Conservation (phyloP, 1,140 invertebrate genomes). For the Archivesica marissinica region DNA sequence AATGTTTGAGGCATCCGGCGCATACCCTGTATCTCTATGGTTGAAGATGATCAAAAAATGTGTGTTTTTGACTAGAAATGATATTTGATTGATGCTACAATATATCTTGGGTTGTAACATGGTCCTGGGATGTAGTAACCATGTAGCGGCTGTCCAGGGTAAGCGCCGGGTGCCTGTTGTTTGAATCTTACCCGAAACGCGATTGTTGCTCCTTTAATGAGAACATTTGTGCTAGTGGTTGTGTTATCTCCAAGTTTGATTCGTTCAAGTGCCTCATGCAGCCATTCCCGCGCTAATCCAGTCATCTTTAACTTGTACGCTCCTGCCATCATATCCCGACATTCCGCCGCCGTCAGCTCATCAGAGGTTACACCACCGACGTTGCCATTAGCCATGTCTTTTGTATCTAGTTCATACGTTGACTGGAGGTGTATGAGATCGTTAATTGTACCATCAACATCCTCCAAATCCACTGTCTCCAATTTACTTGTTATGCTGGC, state of each 20-base stretch:
- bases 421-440: constrained; percentile 5
- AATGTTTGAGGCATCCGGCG: too few relatives aligned
- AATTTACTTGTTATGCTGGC: not conserved
- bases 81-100: too few relatives aligned
- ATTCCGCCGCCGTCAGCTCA: not conserved
- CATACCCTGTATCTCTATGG: too few relatives aligned
- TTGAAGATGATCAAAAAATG: too few relatives aligned
- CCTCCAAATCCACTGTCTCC: not conserved
- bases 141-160: not conserved
- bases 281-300: not conserved
- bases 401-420: not conserved
- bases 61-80: too few relatives aligned
- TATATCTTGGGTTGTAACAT: too few relatives aligned
- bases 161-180: not conserved
- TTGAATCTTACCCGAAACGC: not conserved
- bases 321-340: not conserved
- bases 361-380: not conserved
- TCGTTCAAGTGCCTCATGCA: not conserved
- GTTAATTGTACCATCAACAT: not conserved
- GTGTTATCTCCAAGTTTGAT: not conserved
- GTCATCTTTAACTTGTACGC: not conserved
- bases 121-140: not conserved
- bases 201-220: not conserved
- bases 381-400: constrained; percentile 25
- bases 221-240: not conserved